Evolutionary conservation across 2,888 invertebrate species (phyloP).

Genomic region (Ophraella communa): DNA sequence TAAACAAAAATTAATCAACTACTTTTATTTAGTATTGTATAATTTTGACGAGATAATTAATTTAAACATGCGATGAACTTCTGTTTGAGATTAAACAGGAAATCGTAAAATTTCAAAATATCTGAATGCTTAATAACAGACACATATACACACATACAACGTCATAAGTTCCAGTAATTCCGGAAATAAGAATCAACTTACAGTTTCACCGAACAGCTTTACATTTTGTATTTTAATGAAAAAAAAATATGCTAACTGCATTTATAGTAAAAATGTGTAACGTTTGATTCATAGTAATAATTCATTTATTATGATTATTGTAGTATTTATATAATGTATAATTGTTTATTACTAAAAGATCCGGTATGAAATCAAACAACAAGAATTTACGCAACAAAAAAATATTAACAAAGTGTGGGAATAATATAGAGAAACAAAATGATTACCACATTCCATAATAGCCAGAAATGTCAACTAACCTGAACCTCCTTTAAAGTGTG

Average conservation of each 20-base stretch:
- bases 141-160: no score
- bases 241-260: not conserved
- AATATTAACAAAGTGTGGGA: no score
- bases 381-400: no score
- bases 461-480: no score
- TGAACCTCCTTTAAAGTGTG: no score
- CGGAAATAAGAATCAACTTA: not conserved
- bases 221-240: not conserved
- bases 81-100: constrained; percentile 4
- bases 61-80: not conserved
- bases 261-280: not conserved
- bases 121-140: not conserved
- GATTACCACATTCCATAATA: no score
- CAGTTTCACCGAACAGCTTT: not conserved
- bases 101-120: constrained; percentile 6
- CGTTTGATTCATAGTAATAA: not conserved
- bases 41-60: not conserved
- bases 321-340: no score
- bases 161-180: not conserved
- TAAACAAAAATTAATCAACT: not conserved
- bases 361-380: no score
- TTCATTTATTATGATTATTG: no score
- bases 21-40: not conserved
- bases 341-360: no score
- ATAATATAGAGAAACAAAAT: no score